Conservation (phyloP, 2,113 vertebrate species). For the Ameiurus melas region DNA sequence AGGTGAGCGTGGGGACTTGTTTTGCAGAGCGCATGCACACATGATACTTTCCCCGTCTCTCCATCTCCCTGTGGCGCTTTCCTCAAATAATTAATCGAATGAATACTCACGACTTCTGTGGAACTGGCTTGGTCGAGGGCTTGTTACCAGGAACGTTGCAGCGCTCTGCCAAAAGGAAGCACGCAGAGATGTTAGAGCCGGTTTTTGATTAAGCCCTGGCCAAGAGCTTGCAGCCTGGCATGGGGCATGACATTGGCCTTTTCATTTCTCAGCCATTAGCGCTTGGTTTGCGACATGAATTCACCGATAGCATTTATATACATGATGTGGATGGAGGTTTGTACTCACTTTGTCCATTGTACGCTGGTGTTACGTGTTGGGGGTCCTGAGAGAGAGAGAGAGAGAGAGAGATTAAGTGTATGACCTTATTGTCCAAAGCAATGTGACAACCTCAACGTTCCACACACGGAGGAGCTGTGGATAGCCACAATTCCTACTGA, state of each 20-base stretch:
- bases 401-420: conserved; percentile 40
- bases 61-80: conserved; percentile 7
- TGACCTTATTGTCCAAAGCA: not conserved
- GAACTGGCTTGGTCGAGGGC: conserved; percentile 86
- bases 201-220: conserved; percentile 61
- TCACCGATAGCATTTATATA: conserved; percentile 25
- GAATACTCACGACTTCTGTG: conserved; percentile 89
- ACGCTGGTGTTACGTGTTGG: conserved; percentile 66
- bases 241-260: conserved; percentile 53
- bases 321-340: not conserved
- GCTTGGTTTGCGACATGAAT: conserved; percentile 48
- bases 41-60: not conserved
- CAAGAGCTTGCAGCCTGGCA: conserved; percentile 60
- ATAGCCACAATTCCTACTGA: conserved; percentile 35
- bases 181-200: conserved; percentile 59
- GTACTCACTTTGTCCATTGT: conserved; percentile 85
- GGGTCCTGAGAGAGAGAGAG: conserved; percentile 72
- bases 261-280: not conserved
- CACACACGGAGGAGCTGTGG: conserved; percentile 23
- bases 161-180: conserved; percentile 84
- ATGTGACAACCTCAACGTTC: not conserved
- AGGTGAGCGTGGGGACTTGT: conserved; percentile 29
- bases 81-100: conserved; percentile 57
- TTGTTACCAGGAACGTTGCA: conserved; percentile 85
- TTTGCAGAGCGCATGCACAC: conserved; percentile 12